Base-by-base conservation (phyloP, 2,888 invertebrate species). In the Drosophila seclusa region DNA sequence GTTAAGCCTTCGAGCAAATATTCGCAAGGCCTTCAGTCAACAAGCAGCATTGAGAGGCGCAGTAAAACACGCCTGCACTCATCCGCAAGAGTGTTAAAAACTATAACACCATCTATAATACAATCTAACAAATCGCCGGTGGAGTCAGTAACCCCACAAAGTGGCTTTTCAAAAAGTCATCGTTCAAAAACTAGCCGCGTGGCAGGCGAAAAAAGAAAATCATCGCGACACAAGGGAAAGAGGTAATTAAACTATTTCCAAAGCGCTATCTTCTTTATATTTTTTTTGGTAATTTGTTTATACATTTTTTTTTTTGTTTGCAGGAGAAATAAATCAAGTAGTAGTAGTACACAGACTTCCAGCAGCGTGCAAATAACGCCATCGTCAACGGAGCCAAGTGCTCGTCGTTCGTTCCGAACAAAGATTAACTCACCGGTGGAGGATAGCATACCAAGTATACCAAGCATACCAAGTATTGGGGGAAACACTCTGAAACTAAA, bases 1-100 rank as follows among this genome's bases (percentile, higher is more conserved):
- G 97, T 98, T 5, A 97, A 96, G 91, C 97, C 97, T 87, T 96
- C 96, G 57, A 97, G 97, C 45, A 97, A 97, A 93, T 97, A 98
- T 92, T 97, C 97, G 4, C 97, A 98, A 93, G 96, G 97, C 13
- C 93, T 97, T 36, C 97, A 97, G 48, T 97, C 97, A 0, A 29
- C 52, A 21, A 57, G 54, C 13, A 96, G 95, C 89, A 93, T 96
- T 45, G 92, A 95, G 68, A 94, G 94, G 77, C 91, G 91, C 63
- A 89, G 87, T 18, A 92, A 92, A 68, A 95, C 95, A 73, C 94
- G 95, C 49, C 95, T 96, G 0, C 94, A 95, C 42, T 95, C 95
- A 48, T 94, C 96, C 0, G 94, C 95, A 63, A 94, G 96, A 86
- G 96, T 97, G 68, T 91, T 96, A 53, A 97, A 97, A 93, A 97